These are phyloP conservation scores for Erethizon dorsatum DNA, from an alignment of 2,797 vertebrate genomes.

Conservation along the genomic window DNA sequence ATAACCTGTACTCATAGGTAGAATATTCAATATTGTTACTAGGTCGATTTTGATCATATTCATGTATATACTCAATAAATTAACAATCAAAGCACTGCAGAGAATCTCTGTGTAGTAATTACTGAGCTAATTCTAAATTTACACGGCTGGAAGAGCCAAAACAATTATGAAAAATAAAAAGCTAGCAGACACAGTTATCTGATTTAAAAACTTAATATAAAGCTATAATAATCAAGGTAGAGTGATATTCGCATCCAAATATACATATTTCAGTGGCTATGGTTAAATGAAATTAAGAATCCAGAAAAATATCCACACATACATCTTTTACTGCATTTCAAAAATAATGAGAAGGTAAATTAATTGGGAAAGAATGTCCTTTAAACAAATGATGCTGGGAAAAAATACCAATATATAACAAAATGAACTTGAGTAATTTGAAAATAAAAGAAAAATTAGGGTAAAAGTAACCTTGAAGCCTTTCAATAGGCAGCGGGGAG, in stretches of 20 bases:
- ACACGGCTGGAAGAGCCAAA: neutral
- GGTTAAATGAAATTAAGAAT: neutral
- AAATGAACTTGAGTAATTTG: neutral
- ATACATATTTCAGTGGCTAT: neutral
- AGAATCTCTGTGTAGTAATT: neutral
- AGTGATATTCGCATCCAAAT: neutral
- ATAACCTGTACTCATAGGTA: neutral
- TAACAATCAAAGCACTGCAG: neutral
- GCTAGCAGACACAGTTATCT: neutral
- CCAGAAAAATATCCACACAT: too few relatives aligned
- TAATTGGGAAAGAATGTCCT: neutral
- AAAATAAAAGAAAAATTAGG: neutral
- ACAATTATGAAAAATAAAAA: neutral
- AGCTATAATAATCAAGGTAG: neutral
- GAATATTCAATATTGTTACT: neutral
- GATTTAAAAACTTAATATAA: neutral
- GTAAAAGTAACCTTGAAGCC: neutral
- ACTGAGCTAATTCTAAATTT: neutral
- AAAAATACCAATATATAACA: too few relatives aligned
- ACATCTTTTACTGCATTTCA: neutral
- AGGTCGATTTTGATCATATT: neutral
- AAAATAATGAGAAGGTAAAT: neutral
- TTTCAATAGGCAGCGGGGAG: neutral
- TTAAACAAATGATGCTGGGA: neutral
- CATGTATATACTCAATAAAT: neutral